These are phyloP conservation scores for Epicauta chinensis DNA, from an alignment of 1,140 invertebrate genomes.

Conservation along the genomic window DNA sequence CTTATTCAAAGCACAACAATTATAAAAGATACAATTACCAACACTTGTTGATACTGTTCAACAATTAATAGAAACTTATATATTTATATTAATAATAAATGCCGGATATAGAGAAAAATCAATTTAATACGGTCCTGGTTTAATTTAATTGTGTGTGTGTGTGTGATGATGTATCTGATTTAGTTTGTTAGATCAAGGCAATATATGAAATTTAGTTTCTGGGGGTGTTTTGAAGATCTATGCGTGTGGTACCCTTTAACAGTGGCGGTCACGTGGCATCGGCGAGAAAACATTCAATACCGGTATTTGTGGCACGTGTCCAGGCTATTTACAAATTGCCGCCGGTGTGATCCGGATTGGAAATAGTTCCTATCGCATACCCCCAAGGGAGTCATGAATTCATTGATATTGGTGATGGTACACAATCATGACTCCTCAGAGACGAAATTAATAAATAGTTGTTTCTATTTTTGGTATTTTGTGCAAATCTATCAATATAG, in stretches of 20 bases:
- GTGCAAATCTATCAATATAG: too few relatives aligned
- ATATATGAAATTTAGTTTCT: neutral
- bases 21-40: conserved; percentile 14
- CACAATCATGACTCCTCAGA: neutral
- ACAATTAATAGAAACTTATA: conserved; percentile 6
- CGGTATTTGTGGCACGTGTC: conserved; percentile 37
- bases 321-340: conserved; percentile 40
- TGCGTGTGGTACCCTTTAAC: conserved; percentile 5
- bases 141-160: too few relatives aligned
- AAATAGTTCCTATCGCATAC: conserved; percentile 1
- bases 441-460: neutral
- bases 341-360: conserved; percentile 28
- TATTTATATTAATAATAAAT: too few relatives aligned
- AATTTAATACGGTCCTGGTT: too few relatives aligned
- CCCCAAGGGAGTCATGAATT: conserved; percentile 12
- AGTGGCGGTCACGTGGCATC: conserved; percentile 27
- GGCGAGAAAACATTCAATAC: conserved; percentile 38
- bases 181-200: too few relatives aligned
- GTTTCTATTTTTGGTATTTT: too few relatives aligned
- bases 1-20: conserved; percentile 12
- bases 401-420: neutral
- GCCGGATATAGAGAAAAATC: too few relatives aligned
- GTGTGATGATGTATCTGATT: too few relatives aligned
- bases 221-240: neutral
- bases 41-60: conserved; percentile 11